Conservation (phyloP, 2,113 vertebrate species). For the Oncorhynchus nerka region DNA sequence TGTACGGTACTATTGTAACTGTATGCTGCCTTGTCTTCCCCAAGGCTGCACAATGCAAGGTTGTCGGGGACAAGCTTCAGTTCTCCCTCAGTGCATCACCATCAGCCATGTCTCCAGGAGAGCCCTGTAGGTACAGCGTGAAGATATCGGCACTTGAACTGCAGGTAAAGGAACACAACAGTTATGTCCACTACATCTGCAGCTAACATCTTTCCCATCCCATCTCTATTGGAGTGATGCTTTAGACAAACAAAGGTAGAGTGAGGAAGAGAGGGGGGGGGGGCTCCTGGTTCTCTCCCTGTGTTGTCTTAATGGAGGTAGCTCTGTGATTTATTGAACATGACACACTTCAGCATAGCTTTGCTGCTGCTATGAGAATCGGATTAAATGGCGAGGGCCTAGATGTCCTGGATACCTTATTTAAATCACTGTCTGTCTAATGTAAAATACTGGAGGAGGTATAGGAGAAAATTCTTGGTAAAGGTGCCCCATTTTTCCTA, state of each 20-base stretch:
- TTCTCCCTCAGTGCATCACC: constrained; percentile 72
- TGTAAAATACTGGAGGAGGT: not conserved
- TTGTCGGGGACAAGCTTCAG: constrained; percentile 78
- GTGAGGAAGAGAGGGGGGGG: not conserved
- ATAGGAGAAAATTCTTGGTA: too few relatives aligned
- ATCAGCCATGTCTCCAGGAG: not conserved
- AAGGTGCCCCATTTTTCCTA: not conserved
- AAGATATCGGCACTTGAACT: constrained; percentile 81
- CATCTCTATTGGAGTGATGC: not conserved
- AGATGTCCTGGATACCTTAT: constrained; percentile 35
- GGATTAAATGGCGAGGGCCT: constrained; percentile 34
- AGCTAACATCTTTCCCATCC: not conserved
- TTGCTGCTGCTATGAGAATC: constrained; percentile 31
- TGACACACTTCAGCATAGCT: constrained; percentile 29
- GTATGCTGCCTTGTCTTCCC: constrained; percentile 29
- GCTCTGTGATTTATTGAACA: constrained; percentile 44
- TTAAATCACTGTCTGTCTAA: constrained; percentile 36
- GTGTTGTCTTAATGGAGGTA: constrained; percentile 36
- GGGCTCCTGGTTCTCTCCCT: not conserved
- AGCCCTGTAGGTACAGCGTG: constrained; percentile 69
- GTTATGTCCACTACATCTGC: not conserved
- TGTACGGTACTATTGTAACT: not conserved
- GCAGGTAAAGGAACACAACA: constrained; percentile 76
- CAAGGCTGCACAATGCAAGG: constrained; percentile 82
- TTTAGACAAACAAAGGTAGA: not conserved